These are phyloP conservation scores for Riparia riparia DNA, from an alignment of 2,113 vertebrate species.

Conservation along the genomic window DNA sequence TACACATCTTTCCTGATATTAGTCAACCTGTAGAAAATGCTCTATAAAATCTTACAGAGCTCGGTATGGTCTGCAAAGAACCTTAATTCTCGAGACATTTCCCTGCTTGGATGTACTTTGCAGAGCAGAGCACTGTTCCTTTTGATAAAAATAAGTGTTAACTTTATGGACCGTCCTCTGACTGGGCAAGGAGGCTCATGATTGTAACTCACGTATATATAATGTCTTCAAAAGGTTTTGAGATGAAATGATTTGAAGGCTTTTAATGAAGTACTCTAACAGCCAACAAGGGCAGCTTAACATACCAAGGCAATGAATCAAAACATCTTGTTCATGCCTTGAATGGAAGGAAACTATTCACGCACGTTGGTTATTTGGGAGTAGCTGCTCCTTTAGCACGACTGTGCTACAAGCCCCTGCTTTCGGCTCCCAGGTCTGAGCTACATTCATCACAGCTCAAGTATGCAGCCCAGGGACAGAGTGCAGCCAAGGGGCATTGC, in stretches of 20 bases:
- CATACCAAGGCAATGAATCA: constrained; percentile 51
- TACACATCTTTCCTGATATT: constrained; percentile 7
- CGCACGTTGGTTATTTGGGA: constrained; percentile 26
- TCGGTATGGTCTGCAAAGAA: neutral
- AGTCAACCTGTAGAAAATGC: constrained; percentile 15
- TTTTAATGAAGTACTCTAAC: constrained; percentile 39
- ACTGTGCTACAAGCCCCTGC: neutral
- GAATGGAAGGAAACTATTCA: constrained; percentile 68
- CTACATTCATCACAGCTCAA: constrained; percentile 11
- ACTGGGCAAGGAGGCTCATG: neutral
- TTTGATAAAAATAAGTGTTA: neutral
- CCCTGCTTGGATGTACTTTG: neutral
- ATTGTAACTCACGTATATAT: neutral
- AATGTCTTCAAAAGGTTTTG: constrained; percentile 11
- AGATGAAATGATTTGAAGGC: constrained; percentile 12
- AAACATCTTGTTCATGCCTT: constrained; percentile 61
- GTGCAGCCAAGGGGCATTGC: constrained; percentile 30
- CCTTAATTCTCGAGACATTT: neutral
- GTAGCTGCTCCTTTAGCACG: constrained; percentile 21
- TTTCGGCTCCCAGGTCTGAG: neutral
- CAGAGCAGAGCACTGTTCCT: neutral
- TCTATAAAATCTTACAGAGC: neutral
- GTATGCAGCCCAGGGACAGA: constrained; percentile 16
- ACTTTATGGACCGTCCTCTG: neutral
- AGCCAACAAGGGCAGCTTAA: constrained; percentile 48